Conservation (phyloP, 2,113 vertebrate genomes). For the Morone chrysops region DNA sequence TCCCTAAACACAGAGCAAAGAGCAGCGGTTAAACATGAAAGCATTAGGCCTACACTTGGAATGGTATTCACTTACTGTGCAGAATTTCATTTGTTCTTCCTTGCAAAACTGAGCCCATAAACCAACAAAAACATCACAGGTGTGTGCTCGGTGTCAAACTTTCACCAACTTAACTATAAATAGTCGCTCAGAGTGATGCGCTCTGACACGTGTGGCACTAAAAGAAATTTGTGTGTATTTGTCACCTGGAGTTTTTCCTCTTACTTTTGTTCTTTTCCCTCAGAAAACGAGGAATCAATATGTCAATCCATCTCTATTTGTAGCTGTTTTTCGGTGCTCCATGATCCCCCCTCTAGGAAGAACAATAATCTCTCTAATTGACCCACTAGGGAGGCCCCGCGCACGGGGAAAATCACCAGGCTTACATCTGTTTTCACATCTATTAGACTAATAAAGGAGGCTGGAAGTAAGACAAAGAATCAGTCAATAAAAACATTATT, state of each 20-base stretch:
- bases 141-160: slow-evolving; percentile 35
- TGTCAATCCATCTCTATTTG: slow-evolving; percentile 93
- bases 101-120: background rate
- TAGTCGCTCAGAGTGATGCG: background rate
- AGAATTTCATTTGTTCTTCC: background rate
- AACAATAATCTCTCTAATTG: slow-evolving; percentile 99
- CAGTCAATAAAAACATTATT: background rate
- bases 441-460: slow-evolving; percentile 88
- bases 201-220: background rate
- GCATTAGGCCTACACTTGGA: background rate
- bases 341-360: slow-evolving; percentile 97
- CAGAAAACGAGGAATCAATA: slow-evolving; percentile 92
- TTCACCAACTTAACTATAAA: slow-evolving; percentile 33
- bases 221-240: slow-evolving; percentile 69
- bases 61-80: background rate
- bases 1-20: slow-evolving; percentile 78
- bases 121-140: background rate
- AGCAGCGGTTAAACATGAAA: background rate
- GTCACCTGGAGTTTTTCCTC: slow-evolving; percentile 80
- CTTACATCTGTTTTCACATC: slow-evolving; percentile 93
- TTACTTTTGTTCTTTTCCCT: slow-evolving; percentile 70
- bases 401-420: slow-evolving; percentile 87
- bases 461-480: slow-evolving; percentile 30
- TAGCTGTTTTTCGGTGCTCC: slow-evolving; percentile 87
- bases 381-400: slow-evolving; percentile 97